These are phyloP conservation scores for Cirrhinus mrigala DNA, from an alignment of 2,797 vertebrate species.

Conservation along the genomic window DNA sequence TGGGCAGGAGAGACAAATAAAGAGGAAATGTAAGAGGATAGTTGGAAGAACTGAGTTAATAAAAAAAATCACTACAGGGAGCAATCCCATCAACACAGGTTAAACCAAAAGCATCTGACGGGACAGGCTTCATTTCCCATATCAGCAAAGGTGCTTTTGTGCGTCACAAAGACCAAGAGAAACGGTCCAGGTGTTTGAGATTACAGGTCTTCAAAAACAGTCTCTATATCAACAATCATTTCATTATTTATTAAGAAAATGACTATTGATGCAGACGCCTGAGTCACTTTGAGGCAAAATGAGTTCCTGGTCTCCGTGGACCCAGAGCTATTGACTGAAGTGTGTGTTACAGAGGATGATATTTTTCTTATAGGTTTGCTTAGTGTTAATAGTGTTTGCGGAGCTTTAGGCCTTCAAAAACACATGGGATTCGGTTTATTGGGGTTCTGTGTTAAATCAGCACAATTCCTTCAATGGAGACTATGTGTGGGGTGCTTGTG, in stretches of 20 bases:
- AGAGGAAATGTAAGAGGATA: background rate
- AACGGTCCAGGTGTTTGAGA: slow-evolving; percentile 32
- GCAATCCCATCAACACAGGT: slow-evolving; percentile 20
- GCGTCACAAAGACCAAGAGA: slow-evolving; percentile 24
- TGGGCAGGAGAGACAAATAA: background rate
- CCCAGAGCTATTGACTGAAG: slow-evolving; percentile 63
- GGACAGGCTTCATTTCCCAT: background rate
- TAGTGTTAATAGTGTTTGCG: slow-evolving; percentile 68
- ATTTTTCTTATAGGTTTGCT: slow-evolving; percentile 67
- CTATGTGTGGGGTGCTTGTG: background rate
- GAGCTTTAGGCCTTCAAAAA: slow-evolving; percentile 64
- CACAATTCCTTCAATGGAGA: slow-evolving; percentile 60
- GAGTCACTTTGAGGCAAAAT: slow-evolving; percentile 48
- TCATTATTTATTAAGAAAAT: slow-evolving; percentile 71
- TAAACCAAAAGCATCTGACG: slow-evolving; percentile 24
- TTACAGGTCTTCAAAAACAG: slow-evolving; percentile 28
- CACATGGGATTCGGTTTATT: slow-evolving; percentile 64
- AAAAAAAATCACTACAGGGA: slow-evolving; percentile 16
- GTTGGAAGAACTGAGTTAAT: background rate
- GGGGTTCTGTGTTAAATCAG: slow-evolving; percentile 69
- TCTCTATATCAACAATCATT: slow-evolving; percentile 53
- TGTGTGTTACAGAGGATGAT: slow-evolving; percentile 67
- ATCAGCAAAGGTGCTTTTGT: slow-evolving; percentile 36
- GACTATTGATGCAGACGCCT: slow-evolving; percentile 62
- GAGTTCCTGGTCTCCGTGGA: slow-evolving; percentile 63